phyloP scores from a whole-genome alignment of 92 coral and sea anemone genomes.

The Muricea muricata region DNA sequence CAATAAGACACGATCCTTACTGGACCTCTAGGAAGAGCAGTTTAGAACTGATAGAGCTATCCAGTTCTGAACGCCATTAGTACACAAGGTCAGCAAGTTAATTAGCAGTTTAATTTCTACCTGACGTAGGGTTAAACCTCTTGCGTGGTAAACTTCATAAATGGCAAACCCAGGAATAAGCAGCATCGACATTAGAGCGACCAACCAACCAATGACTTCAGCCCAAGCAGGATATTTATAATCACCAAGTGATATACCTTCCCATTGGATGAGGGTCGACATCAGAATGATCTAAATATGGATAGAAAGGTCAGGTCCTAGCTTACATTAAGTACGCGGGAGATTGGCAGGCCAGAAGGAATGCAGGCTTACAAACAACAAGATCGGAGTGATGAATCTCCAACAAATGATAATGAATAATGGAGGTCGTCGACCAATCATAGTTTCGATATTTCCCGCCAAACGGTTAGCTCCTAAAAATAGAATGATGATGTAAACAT shows the following conservation, averaged over 20 bases:
- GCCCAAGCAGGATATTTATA: slow-evolving; percentile 91
- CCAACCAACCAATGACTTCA: slow-evolving; percentile 88
- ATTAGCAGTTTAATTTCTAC: too few species aligned
- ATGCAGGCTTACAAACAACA: slow-evolving; percentile 66
- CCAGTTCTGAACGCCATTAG: too few species aligned
- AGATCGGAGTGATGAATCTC: slow-evolving; percentile 75
- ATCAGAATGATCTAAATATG: neutral
- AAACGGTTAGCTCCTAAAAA: slow-evolving; percentile 31
- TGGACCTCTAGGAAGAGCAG: too few species aligned
- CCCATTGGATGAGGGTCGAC: slow-evolving; percentile 66
- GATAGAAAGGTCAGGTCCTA: neutral
- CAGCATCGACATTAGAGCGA: slow-evolving; percentile 79
- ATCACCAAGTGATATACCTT: slow-evolving; percentile 71
- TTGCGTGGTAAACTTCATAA: slow-evolving; percentile 61
- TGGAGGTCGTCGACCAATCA: slow-evolving; percentile 80
- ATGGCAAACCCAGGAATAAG: slow-evolving; percentile 76
- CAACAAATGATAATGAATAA: slow-evolving; percentile 78
- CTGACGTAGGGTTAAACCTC: slow-evolving; percentile 63
- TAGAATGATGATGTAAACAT: neutral
- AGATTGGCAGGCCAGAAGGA: neutral
- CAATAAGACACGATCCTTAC: too few species aligned
- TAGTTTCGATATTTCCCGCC: slow-evolving; percentile 58
- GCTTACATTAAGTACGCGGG: too few species aligned
- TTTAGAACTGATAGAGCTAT: too few species aligned
- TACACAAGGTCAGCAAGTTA: too few species aligned